Base-by-base conservation (phyloP, 1,140 invertebrate genomes). In the Caerostris extrusa region DNA sequence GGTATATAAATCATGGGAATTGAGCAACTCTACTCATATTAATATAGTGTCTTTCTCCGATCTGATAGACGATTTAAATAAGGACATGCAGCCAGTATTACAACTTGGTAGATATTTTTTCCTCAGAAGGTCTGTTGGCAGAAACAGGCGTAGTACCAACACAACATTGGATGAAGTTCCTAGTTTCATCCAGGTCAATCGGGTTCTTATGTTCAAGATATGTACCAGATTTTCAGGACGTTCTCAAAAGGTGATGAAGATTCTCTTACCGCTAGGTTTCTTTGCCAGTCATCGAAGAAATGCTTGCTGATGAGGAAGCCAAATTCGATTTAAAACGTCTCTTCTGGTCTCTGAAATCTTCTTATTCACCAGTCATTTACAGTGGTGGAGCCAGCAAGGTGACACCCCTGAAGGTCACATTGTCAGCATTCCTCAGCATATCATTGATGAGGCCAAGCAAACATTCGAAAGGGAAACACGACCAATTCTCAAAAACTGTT, bases 11-110 rank as follows among this genome's bases (percentile, higher is more conserved):
- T 92, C 90, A 5, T 85, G 56, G 12, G 58, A 92, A 57, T 5
- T 92, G 58, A 67, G 81, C 6, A 92, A 92, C 19, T 67, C 58
- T n/a, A 92, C 90, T 14, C 81, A 92, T 50, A 55, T 85, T 10
- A 92, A 64, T 56, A 7, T 92, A 3, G 81, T 67, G 5, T 92
- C 81, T 3, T 85, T 92, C 10, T 50, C 60, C 34, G 90, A 92
- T 56, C 10, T 92, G 3, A 50, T 17, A 7, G 5, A 61, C 5
- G 81, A 92, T 50, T 1, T 92, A 8, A 3, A 58, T 34, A 19
- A 53, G 7, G 90, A 92, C 19, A 17, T 92, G 5, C 19, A 92
- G 8, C 90, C 90, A 8, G 5, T 85, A 1, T 0, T 85, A 3
- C 17, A 69, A 4, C 61, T 92, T 8, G 90, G 50, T 2, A 92